Evolutionary conservation across 2,797 vertebrate species (phyloP).

Genomic region (Tachyglossus aculeatus): DNA sequence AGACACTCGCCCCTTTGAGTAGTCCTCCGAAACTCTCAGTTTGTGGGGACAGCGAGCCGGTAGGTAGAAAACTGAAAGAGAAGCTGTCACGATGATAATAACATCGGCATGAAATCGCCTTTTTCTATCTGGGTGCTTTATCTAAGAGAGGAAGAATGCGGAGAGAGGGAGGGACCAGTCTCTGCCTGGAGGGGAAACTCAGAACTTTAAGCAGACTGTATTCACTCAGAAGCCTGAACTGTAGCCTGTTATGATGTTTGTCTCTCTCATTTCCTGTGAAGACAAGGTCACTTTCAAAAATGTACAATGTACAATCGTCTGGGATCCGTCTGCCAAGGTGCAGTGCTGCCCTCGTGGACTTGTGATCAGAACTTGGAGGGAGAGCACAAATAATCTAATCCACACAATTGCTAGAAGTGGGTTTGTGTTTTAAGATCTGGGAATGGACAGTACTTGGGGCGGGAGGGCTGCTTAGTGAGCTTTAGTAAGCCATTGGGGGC

Average conservation of each 20-base stretch:
- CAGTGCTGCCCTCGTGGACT: too few species aligned
- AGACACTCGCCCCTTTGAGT: conserved; percentile 57
- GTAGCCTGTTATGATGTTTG: not conserved
- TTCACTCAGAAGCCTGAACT: conserved; percentile 9
- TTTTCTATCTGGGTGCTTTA: conserved; percentile 14
- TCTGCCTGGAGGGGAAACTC: not conserved
- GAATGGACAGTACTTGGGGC: too few species aligned
- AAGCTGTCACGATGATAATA: conserved; percentile 73
- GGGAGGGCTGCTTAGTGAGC: too few species aligned
- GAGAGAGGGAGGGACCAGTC: not conserved
- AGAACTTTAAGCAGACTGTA: not conserved
- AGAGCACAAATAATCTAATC: too few species aligned
- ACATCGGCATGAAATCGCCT: conserved; percentile 45
- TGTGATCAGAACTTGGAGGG: too few species aligned
- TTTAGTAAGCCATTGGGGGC: too few species aligned
- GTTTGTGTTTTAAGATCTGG: too few species aligned
- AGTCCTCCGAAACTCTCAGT: too few species aligned
- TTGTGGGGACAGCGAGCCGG: too few species aligned
- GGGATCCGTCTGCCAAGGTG: too few species aligned
- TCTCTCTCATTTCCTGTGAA: conserved; percentile 7
- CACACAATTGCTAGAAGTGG: too few species aligned
- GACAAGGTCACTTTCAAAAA: conserved; percentile 32
- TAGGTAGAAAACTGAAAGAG: conserved; percentile 59
- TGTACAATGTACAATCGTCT: too few species aligned
- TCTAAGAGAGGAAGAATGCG: conserved; percentile 23